Evolutionary conservation across 2,113 vertebrate genomes (phyloP).

Genomic region (Anguilla rostrata): DNA sequence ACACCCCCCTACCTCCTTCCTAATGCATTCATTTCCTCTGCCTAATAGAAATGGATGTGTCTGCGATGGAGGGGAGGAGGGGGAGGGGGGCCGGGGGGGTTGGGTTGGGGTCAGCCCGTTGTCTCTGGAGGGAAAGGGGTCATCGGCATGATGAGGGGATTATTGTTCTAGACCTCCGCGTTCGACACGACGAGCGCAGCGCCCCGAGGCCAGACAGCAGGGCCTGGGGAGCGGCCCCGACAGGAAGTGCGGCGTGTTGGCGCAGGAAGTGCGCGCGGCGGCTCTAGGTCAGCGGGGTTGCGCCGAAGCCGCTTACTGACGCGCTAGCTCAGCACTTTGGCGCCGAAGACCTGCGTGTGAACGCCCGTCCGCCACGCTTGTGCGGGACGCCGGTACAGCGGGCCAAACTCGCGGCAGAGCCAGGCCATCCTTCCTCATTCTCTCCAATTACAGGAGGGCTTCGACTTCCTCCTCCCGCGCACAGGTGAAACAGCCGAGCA

Average conservation of each 20-base stretch:
- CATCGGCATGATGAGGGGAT: not conserved
- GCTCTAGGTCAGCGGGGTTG: too few species aligned
- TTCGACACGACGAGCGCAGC: not conserved
- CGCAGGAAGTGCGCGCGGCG: too few species aligned
- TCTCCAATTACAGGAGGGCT: not conserved
- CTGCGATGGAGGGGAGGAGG: slow-evolving; percentile 20
- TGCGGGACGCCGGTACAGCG: not conserved
- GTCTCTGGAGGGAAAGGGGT: not conserved
- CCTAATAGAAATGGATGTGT: slow-evolving; percentile 49
- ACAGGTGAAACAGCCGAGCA: not conserved
- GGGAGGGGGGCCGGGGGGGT: not conserved
- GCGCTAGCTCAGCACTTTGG: too few species aligned
- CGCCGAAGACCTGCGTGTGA: not conserved
- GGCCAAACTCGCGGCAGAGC: not conserved
- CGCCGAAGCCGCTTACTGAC: too few species aligned
- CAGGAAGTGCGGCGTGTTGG: not conserved
- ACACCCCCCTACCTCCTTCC: slow-evolving; percentile 34
- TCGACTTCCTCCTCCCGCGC: not conserved
- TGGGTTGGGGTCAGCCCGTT: not conserved
- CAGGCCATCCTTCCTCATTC: not conserved
- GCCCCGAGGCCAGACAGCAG: not conserved
- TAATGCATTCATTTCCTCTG: slow-evolving; percentile 50
- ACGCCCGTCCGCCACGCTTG: not conserved
- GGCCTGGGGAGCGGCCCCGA: not conserved
- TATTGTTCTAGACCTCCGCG: not conserved